phyloP scores from a whole-genome alignment of 2,797 vertebrate genomes.

The Crocodylus rhombifer region DNA sequence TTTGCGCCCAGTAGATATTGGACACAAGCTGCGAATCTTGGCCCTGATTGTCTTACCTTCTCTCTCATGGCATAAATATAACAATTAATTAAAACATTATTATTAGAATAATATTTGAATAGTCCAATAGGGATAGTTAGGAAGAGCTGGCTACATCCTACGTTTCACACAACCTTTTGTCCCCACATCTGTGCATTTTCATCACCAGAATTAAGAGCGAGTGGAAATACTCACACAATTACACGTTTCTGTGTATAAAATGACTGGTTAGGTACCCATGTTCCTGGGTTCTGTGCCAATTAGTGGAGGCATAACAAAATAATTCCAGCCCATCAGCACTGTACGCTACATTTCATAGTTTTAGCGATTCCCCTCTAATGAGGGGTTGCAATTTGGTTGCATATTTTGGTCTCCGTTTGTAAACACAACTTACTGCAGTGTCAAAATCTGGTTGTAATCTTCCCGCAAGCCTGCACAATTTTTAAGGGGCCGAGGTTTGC shows the following conservation, averaged over 20 bases:
- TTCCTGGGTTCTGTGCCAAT: conserved; percentile 37
- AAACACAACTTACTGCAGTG: not conserved
- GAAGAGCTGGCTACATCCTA: conserved; percentile 39
- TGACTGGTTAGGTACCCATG: conserved; percentile 12
- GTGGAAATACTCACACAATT: conserved; percentile 47
- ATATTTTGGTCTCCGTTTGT: conserved; percentile 45
- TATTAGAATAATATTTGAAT: conserved; percentile 16
- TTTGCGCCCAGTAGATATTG: not conserved
- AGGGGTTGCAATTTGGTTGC: conserved; percentile 14
- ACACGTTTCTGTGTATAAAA: conserved; percentile 16
- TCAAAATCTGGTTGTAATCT: conserved; percentile 28
- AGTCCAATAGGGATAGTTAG: conserved; percentile 25
- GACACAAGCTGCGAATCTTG: not conserved
- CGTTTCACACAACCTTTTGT: conserved; percentile 53
- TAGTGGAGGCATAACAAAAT: conserved; percentile 30
- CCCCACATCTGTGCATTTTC: conserved; percentile 53
- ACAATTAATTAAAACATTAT: not conserved
- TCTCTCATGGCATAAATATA: not conserved
- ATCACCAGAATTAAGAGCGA: not conserved
- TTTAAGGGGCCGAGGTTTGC: not conserved
- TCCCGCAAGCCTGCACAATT: not conserved
- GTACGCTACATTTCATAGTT: not conserved
- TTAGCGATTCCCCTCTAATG: conserved; percentile 29
- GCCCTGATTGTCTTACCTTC: not conserved
- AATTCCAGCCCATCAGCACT: conserved; percentile 26